Conservation (phyloP, 1,140 invertebrate species). For the Drosophila biarmipes region DNA sequence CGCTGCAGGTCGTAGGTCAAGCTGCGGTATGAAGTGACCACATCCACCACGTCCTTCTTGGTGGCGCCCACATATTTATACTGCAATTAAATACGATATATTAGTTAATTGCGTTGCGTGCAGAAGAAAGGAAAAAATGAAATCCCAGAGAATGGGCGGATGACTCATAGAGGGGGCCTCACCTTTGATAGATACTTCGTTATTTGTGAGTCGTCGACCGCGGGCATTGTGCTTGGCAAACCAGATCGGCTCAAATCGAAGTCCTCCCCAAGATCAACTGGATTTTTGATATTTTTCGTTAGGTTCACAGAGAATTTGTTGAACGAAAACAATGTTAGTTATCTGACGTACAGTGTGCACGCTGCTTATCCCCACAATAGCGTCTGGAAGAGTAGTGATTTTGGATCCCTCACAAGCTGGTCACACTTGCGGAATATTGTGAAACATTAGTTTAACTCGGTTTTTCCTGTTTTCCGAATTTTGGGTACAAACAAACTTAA, state of each 20-base stretch:
- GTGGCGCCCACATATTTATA: conserved; percentile 81
- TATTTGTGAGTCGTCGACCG: conserved; percentile 72
- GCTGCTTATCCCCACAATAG: background rate
- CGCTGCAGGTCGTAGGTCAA: conserved; percentile 71
- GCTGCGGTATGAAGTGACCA: conserved; percentile 69
- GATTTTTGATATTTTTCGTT: background rate
- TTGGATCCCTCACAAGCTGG: background rate
- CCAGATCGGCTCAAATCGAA: conserved; percentile 5
- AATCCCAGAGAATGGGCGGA: conserved; percentile 29
- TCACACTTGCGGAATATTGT: background rate
- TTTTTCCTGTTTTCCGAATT: background rate
- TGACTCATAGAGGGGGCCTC: conserved; percentile 56
- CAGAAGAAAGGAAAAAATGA: conserved; percentile 12
- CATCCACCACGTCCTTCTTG: conserved; percentile 79
- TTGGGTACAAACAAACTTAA: no score
- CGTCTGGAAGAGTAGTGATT: background rate
- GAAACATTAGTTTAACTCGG: background rate
- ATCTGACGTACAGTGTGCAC: background rate
- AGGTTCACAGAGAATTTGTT: conserved; percentile 11
- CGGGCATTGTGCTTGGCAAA: conserved; percentile 49
- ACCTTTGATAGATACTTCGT: conserved; percentile 77
- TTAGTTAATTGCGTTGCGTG: conserved; percentile 49
- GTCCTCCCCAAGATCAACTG: background rate
- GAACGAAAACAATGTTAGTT: conserved; percentile 30
- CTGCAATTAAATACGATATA: conserved; percentile 37